Evolutionary conservation across 1,140 invertebrate genomes (phyloP).

Genomic region (Tetraneura akinire): DNA sequence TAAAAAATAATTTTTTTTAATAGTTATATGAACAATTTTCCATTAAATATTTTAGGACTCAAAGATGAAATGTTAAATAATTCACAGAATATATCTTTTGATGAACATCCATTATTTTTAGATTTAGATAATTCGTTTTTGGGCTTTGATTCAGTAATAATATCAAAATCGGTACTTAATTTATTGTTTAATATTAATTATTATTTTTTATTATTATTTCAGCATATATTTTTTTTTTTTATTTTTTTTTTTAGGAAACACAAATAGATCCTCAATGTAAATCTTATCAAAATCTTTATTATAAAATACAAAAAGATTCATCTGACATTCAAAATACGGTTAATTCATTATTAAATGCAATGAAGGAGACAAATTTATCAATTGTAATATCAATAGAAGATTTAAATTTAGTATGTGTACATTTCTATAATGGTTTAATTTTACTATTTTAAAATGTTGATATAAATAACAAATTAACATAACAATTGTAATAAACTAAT

Average conservation of each 20-base stretch:
- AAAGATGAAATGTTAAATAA: conserved; percentile 11
- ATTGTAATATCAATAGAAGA: not conserved
- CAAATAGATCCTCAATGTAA: conserved; percentile 17
- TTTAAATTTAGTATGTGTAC: conserved; percentile 19
- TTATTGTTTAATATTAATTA: too few species aligned
- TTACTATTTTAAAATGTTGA: too few species aligned
- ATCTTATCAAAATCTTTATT: conserved; percentile 5
- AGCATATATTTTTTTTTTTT: too few species aligned
- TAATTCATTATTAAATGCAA: not conserved
- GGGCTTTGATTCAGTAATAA: conserved; percentile 22
- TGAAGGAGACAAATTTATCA: not conserved
- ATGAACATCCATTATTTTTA: not conserved
- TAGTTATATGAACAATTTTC: too few species aligned
- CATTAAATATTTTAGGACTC: not conserved
- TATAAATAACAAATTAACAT: too few species aligned
- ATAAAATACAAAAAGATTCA: conserved; percentile 25
- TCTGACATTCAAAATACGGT: not conserved
- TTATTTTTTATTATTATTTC: too few species aligned
- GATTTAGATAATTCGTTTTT: not conserved
- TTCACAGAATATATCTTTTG: not conserved
- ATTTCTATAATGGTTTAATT: too few species aligned
- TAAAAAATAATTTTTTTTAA: too few species aligned
- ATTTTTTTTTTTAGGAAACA: conserved; percentile 23
- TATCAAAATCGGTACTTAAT: conserved; percentile 6
- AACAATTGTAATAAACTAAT: too few species aligned